Conservation (phyloP, 2,113 vertebrate genomes). For the Myotis davidii region DNA sequence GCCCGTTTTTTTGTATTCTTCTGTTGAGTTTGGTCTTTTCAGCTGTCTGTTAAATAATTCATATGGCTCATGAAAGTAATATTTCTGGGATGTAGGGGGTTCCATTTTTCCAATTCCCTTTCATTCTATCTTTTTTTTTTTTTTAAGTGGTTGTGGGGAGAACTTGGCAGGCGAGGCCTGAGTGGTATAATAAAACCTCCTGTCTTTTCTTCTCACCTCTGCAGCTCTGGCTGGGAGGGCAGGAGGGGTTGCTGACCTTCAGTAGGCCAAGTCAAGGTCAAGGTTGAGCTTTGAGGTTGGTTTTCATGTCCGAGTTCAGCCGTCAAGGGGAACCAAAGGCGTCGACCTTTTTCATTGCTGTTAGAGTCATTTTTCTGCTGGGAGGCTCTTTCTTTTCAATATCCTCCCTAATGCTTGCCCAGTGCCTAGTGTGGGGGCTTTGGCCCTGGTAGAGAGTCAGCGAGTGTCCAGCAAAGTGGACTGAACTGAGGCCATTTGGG, state of each 20-base stretch:
- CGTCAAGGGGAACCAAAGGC: background rate
- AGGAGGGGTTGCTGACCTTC: slow-evolving; percentile 46
- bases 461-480: background rate
- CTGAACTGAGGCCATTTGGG: background rate
- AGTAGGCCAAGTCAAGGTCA: slow-evolving; percentile 50
- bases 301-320: background rate
- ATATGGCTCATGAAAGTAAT: slow-evolving; percentile 76
- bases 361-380: background rate
- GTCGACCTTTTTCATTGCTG: background rate
- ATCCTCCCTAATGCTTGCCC: background rate
- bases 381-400: background rate
- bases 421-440: background rate
- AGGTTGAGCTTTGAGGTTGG: background rate
- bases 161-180: slow-evolving; percentile 66
- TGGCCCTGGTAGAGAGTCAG: background rate
- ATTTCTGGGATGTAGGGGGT: slow-evolving; percentile 78
- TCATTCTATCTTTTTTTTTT: slow-evolving; percentile 61
- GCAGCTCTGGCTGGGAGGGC: slow-evolving; percentile 21
- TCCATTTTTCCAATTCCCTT: slow-evolving; percentile 76
- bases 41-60: slow-evolving; percentile 85
- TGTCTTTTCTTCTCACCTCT: slow-evolving; percentile 49
- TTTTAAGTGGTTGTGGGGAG: slow-evolving; percentile 50
- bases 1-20: slow-evolving; percentile 77
- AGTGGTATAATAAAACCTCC: slow-evolving; percentile 50
- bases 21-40: slow-evolving; percentile 82